These are phyloP conservation scores for Chrysolina americana DNA, from an alignment of 2,888 invertebrate species.

Conservation along the genomic window DNA sequence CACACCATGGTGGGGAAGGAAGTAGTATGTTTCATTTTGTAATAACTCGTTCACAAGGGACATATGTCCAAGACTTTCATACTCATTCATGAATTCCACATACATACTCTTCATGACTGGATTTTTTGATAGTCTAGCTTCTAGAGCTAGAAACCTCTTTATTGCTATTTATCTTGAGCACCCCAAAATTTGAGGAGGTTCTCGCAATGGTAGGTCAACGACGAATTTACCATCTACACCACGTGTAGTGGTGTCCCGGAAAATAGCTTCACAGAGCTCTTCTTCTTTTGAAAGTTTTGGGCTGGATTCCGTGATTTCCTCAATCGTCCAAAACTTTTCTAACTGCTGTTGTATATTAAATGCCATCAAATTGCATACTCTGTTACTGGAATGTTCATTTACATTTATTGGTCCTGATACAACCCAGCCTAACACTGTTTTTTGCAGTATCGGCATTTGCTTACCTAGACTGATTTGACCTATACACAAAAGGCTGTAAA, in stretches of 20 bases:
- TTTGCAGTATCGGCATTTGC: no score
- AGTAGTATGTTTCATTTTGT: background rate
- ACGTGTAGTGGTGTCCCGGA: background rate
- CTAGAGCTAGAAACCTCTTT: slow-evolving; percentile 36
- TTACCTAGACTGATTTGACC: slow-evolving; percentile 6
- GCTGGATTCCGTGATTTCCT: background rate
- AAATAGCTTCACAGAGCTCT: background rate
- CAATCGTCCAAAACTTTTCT: slow-evolving; percentile 4
- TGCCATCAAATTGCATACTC: background rate
- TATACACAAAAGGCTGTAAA: slow-evolving; percentile 3
- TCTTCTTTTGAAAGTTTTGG: background rate
- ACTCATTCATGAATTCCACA: background rate
- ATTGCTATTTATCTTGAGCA: slow-evolving; percentile 37
- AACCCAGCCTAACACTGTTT: slow-evolving; percentile 7
- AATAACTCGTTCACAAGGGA: background rate
- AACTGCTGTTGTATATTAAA: background rate
- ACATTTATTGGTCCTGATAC: background rate
- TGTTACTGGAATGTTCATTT: background rate
- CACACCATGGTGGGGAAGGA: background rate
- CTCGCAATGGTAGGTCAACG: background rate
- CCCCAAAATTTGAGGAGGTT: slow-evolving; percentile 36
- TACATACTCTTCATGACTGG: background rate
- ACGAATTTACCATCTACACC: background rate
- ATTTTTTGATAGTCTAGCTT: background rate
- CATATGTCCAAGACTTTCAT: background rate